Evolutionary conservation across 2,113 vertebrate genomes (phyloP).

Genomic region (Microcebus jonahi): DNA sequence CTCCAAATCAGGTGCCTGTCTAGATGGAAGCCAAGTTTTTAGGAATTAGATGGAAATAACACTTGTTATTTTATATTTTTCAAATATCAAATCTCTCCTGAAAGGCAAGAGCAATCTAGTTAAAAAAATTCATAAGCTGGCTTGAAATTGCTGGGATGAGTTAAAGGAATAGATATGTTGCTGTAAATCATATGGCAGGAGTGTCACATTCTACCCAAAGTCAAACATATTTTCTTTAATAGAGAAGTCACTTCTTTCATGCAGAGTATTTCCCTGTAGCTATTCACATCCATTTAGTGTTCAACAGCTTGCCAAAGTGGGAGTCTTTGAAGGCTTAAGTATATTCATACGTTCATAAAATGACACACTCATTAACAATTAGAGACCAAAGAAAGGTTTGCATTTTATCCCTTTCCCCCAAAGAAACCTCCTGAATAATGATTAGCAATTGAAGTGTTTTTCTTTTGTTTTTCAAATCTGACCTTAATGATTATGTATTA

Average conservation of each 20-base stretch:
- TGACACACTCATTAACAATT: slow-evolving; percentile 53
- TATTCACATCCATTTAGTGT: slow-evolving; percentile 50
- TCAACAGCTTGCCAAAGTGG: slow-evolving; percentile 8
- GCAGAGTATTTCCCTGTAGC: slow-evolving; percentile 1
- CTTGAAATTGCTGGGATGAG: not conserved
- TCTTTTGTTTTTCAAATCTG: not conserved
- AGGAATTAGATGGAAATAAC: slow-evolving; percentile 56
- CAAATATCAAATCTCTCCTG: slow-evolving; percentile 19
- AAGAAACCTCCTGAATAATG: not conserved
- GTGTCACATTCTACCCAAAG: not conserved
- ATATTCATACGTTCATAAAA: slow-evolving; percentile 31
- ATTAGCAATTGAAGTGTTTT: not conserved
- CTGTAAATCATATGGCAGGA: slow-evolving; percentile 30
- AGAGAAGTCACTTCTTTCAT: slow-evolving; percentile 37
- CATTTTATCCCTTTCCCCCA: not conserved
- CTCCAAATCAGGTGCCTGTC: slow-evolving; percentile 59
- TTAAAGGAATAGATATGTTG: slow-evolving; percentile 9
- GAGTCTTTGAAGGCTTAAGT: slow-evolving; percentile 59
- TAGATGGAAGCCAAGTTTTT: slow-evolving; percentile 53
- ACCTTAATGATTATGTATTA: not conserved
- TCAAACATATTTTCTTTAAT: slow-evolving; percentile 60
- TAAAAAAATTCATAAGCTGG: not conserved
- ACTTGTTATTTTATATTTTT: slow-evolving; percentile 65
- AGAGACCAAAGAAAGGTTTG: not conserved
- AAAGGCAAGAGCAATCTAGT: slow-evolving; percentile 37